These are phyloP conservation scores for Drosophila paramelanica DNA, from an alignment of 2,888 invertebrate genomes.

Conservation along the genomic window DNA sequence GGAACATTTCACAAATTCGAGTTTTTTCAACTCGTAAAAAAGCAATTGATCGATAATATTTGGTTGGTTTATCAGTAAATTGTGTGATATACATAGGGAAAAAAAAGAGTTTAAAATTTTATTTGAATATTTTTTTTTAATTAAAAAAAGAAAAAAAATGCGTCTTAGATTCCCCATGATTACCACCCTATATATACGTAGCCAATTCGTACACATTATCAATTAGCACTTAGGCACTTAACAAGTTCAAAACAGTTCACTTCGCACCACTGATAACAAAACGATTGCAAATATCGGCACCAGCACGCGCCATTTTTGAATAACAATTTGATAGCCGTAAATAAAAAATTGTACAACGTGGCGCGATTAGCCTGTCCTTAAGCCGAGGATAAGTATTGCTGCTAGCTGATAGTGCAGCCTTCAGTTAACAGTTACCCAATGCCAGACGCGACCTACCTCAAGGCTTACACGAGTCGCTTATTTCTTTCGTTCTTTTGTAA, in stretches of 20 bases:
- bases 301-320: slow-evolving; percentile 47
- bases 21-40: slow-evolving; percentile 2
- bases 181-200: slow-evolving; percentile 14
- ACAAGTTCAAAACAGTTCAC: slow-evolving; percentile 69
- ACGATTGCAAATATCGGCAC: slow-evolving; percentile 11
- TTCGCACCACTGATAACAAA: slow-evolving; percentile 45
- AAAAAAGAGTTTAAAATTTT: slow-evolving; percentile 21
- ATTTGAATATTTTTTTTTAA: neutral
- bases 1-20: slow-evolving; percentile 7
- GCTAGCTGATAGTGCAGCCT: slow-evolving; percentile 16
- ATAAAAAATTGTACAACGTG: slow-evolving; percentile 22
- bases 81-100: no score
- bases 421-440: neutral
- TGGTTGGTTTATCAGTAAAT: neutral
- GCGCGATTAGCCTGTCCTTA: slow-evolving; percentile 26
- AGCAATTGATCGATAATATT: neutral
- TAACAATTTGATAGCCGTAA: slow-evolving; percentile 26
- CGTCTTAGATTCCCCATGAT: slow-evolving; percentile 54
- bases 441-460: slow-evolving; percentile 53
- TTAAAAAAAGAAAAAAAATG: slow-evolving; percentile 49
- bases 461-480: slow-evolving; percentile 7
- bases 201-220: slow-evolving; percentile 55
- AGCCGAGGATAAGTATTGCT: neutral
- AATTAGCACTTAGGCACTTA: slow-evolving; percentile 60
- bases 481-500: neutral